A percentile compares a stretch with the other conserved stretches of the same genome.
phyloP scores from a whole-genome alignment of 2,888 invertebrate genomes.

The Leucophenga montana region DNA sequence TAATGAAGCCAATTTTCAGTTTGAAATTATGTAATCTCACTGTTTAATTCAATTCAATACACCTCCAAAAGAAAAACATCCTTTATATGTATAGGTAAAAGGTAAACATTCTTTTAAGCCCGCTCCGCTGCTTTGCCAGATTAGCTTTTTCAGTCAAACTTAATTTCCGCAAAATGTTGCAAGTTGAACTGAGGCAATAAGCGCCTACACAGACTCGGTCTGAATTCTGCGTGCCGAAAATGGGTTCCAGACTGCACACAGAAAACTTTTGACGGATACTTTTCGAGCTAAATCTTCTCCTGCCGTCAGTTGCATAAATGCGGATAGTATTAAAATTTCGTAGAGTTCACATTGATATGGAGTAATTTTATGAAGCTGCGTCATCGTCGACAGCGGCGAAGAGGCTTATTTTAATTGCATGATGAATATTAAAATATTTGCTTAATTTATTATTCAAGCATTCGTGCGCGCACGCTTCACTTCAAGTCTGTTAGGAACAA shows the following conservation, averaged over 20 bases:
- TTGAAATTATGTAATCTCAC: too few species aligned
- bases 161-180: slow-evolving; percentile 62
- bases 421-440: slow-evolving; percentile 70
- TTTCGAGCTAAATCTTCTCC: too few species aligned
- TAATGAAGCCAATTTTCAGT: too few species aligned
- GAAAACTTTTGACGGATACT: slow-evolving; percentile 33
- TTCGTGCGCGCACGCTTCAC: slow-evolving; percentile 41
- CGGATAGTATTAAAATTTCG: not conserved
- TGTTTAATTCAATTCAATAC: too few species aligned
- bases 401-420: slow-evolving; percentile 68
- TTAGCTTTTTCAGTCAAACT: slow-evolving; percentile 44
- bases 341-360: too few species aligned
- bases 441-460: slow-evolving; percentile 67
- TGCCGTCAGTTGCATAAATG: not conserved
- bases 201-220: slow-evolving; percentile 2
- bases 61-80: too few species aligned
- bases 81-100: not conserved
- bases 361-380: too few species aligned
- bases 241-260: not conserved
- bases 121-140: slow-evolving; percentile 15
- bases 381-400: slow-evolving; percentile 22
- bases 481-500: not conserved
- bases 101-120: not conserved
- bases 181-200: slow-evolving; percentile 2
- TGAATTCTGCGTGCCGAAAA: slow-evolving; percentile 1